These are phyloP conservation scores for Elephantulus edwardii DNA, from an alignment of 2,113 vertebrate species.

Conservation along the genomic window DNA sequence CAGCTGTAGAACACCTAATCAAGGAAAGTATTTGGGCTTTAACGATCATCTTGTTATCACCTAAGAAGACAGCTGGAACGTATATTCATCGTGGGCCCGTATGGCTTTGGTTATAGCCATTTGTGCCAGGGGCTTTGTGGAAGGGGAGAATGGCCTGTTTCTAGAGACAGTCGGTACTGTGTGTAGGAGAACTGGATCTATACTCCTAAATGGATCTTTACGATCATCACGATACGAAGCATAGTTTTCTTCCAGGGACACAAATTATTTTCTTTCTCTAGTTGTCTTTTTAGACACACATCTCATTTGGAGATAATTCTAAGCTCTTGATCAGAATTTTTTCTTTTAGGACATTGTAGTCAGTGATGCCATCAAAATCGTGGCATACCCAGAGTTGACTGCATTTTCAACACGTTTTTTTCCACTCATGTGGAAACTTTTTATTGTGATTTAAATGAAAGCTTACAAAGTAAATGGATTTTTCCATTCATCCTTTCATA, in stretches of 20 bases:
- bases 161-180: neutral
- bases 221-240: neutral
- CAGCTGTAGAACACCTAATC: constrained; percentile 45
- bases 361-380: neutral
- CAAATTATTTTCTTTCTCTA: constrained; percentile 3
- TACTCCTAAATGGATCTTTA: neutral
- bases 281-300: neutral
- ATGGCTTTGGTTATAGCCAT: constrained; percentile 18
- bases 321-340: constrained; percentile 18
- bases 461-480: no score
- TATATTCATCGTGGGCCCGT: neutral
- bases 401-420: neutral
- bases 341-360: neutral
- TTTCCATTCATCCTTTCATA: no score
- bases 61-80: constrained; percentile 3
- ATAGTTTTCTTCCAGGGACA: neutral
- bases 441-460: no score
- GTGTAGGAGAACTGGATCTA: neutral
- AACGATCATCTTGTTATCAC: constrained; percentile 55
- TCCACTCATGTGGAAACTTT: no score
- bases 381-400: neutral
- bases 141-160: neutral
- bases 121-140: neutral
- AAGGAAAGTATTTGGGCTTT: constrained; percentile 24
- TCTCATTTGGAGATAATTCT: neutral